Percentiles rank a stretch among this genome's conserved stretches.
Conservation (phyloP, 1,140 invertebrate genomes). For the Megalopta genalis region DNA sequence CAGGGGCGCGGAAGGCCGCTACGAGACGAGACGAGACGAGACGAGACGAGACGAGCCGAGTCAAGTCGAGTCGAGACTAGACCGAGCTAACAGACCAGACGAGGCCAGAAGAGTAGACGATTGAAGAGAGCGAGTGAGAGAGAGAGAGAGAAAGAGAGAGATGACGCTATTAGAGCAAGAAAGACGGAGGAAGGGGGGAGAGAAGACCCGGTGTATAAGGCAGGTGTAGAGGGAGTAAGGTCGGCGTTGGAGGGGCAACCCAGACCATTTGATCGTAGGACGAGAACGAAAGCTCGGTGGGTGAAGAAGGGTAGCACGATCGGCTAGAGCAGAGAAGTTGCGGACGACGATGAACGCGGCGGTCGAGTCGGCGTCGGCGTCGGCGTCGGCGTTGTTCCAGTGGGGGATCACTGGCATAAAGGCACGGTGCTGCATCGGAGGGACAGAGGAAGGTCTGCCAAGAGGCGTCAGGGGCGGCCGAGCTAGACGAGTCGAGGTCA, state of each 20-base stretch:
- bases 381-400: neutral
- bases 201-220: conserved; percentile 23
- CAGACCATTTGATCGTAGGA: conserved; percentile 47
- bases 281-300: conserved; percentile 29
- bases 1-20: conserved; percentile 55
- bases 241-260: conserved; percentile 42
- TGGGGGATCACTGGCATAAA: conserved; percentile 25
- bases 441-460: conserved; percentile 19
- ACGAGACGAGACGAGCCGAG: conserved; percentile 18
- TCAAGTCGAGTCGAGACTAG: conserved; percentile 29
- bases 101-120: conserved; percentile 28
- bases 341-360: conserved; percentile 3
- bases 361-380: conserved; percentile 10
- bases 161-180: neutral
- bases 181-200: too few relatives aligned
- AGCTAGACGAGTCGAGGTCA: conserved; percentile 71
- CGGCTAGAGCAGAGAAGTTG: conserved; percentile 7
- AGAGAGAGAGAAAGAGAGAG: neutral
- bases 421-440: conserved; percentile 34
- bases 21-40: conserved; percentile 38
- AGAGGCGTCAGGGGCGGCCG: conserved; percentile 54
- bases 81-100: neutral
- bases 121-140: neutral
- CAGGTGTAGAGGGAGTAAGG: conserved; percentile 47
- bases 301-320: conserved; percentile 18